Conservation (phyloP, 2,888 invertebrate genomes). For the Pseudeuparius sepicola region DNA sequence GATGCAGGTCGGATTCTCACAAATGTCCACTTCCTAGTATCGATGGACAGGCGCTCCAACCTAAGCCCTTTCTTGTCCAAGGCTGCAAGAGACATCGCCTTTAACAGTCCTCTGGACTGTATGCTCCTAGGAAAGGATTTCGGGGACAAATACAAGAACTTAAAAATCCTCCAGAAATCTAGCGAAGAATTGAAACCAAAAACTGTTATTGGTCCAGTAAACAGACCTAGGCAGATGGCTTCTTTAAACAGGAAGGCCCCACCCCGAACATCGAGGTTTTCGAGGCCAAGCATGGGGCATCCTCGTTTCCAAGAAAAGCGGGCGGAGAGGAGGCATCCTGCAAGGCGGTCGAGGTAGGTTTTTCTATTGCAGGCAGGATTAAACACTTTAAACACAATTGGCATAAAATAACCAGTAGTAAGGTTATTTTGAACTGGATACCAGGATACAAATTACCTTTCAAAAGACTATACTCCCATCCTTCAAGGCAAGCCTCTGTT, state of each 20-base stretch:
- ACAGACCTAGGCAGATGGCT: too few relatives aligned
- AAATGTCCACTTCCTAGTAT: constrained; percentile 7
- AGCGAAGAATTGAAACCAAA: constrained; percentile 5
- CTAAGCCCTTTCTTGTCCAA: constrained; percentile 2
- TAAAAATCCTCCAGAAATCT: constrained; percentile 2
- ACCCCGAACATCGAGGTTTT: too few relatives aligned
- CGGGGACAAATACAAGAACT: constrained; percentile 7
- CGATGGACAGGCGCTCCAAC: constrained; percentile 3
- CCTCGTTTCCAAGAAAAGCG: too few relatives aligned
- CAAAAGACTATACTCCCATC: too few relatives aligned
- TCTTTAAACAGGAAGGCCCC: too few relatives aligned
- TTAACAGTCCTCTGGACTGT: constrained; percentile 4
- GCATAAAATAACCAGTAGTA: too few relatives aligned
- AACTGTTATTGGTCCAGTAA: too few relatives aligned
- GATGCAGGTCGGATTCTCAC: constrained; percentile 5
- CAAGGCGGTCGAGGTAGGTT: too few relatives aligned
- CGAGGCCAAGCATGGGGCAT: too few relatives aligned
- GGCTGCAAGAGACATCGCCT: constrained; percentile 7
- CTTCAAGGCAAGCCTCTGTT: constrained; percentile 1
- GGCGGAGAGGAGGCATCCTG: too few relatives aligned
- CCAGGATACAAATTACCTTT: too few relatives aligned
- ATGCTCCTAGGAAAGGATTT: constrained; percentile 7
- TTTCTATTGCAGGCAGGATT: constrained; percentile 10
- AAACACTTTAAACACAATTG: constrained; percentile 1
- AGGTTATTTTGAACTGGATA: too few relatives aligned